Conservation (phyloP, 2,113 vertebrate species). For the Dryoscopus gambensis region DNA sequence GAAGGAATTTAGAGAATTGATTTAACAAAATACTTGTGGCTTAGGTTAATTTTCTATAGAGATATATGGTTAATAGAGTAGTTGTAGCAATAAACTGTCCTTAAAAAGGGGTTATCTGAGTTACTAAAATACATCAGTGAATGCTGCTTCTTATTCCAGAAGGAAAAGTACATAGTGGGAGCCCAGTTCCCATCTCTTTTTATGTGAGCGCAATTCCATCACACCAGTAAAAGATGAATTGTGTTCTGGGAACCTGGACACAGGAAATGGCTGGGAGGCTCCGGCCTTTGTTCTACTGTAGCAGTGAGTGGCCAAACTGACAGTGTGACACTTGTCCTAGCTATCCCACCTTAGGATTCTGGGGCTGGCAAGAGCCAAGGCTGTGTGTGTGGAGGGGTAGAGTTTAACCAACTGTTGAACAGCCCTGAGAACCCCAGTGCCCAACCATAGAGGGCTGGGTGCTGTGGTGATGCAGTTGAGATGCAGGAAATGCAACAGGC, state of each 20-base stretch:
- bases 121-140: not conserved
- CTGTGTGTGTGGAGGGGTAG: not conserved
- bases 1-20: conserved; percentile 31
- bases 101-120: conserved; percentile 9
- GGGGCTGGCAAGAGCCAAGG: not conserved
- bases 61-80: conserved; percentile 37
- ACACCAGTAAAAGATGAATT: not conserved
- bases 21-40: conserved; percentile 24
- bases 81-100: not conserved
- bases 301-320: not conserved
- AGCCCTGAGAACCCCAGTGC: not conserved
- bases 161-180: not conserved
- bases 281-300: not conserved
- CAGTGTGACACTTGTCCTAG: not conserved
- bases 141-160: not conserved
- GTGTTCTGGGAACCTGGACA: not conserved
- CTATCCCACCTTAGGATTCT: not conserved
- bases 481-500: not conserved
- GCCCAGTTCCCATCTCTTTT: not conserved
- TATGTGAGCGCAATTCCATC: not conserved
- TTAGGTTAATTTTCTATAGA: conserved; percentile 44
- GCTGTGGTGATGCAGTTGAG: not conserved
- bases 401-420: not conserved
- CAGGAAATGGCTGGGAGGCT: not conserved
- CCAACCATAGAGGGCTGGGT: not conserved